Conservation (phyloP, 2,113 vertebrate genomes). For the Capricornis sumatraensis region DNA sequence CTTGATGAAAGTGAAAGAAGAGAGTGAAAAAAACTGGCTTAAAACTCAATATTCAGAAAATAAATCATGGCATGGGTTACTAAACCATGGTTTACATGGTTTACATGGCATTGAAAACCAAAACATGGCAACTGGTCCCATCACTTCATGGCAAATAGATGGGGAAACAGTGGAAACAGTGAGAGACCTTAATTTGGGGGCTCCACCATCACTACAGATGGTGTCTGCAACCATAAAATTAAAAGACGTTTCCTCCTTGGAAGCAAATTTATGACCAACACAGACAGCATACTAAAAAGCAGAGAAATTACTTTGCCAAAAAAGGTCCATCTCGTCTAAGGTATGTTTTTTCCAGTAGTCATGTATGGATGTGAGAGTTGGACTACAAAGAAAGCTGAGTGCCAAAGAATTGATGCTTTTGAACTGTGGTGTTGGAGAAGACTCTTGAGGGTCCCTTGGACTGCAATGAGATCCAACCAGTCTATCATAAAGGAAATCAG, state of each 20-base stretch:
- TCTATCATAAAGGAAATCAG: not conserved
- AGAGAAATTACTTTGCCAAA: not conserved
- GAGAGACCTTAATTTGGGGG: not conserved
- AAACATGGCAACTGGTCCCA: not conserved
- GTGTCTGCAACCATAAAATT: not conserved
- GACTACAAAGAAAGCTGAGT: not conserved
- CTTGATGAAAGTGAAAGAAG: not conserved
- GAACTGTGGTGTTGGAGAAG: not conserved
- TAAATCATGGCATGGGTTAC: not conserved
- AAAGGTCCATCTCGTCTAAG: not conserved
- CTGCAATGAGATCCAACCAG: fast-evolving
- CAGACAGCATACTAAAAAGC: not conserved
- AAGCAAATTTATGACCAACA: not conserved
- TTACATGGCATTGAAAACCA: not conserved
- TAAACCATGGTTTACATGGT: not conserved
- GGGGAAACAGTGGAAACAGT: not conserved
- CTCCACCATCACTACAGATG: not conserved
- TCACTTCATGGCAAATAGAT: not conserved
- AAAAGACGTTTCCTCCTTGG: not conserved
- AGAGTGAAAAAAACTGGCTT: not conserved
- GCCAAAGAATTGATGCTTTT: not conserved
- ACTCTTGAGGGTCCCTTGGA: not conserved
- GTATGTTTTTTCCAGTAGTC: not conserved
- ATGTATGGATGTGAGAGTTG: not conserved
- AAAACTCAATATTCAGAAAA: not conserved